These are phyloP conservation scores for Colius striatus DNA, from an alignment of 2,113 vertebrate genomes.

Conservation along the genomic window DNA sequence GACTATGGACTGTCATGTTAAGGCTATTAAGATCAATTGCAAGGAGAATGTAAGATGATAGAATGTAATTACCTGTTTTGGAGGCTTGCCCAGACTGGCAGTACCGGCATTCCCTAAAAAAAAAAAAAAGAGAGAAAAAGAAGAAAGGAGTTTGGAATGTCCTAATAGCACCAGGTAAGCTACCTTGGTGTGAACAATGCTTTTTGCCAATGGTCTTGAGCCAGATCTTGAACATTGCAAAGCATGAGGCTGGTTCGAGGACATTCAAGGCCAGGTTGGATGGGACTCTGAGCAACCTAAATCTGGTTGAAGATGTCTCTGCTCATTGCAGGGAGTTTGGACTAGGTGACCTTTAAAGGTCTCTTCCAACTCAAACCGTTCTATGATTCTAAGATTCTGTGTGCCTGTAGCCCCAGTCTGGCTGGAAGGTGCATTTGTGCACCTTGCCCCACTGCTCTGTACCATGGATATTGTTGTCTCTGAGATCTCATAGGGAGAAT, in stretches of 20 bases:
- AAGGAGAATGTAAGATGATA: background rate
- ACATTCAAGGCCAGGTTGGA: background rate
- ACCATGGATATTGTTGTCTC: fast-evolving
- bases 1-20: background rate
- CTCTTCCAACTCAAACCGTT: background rate
- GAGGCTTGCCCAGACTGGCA: background rate
- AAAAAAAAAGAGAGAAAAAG: background rate
- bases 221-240: background rate
- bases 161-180: background rate
- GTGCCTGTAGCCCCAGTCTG: background rate
- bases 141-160: background rate
- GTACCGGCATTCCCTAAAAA: background rate
- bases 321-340: background rate
- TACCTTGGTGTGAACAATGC: background rate
- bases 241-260: background rate
- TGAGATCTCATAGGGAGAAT: background rate
- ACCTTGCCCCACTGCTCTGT: background rate
- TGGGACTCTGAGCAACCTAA: background rate
- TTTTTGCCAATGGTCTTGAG: background rate
- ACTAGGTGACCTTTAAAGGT: background rate
- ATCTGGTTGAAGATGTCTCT: background rate
- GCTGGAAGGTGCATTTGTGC: background rate
- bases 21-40: background rate
- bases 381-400: background rate
- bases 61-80: background rate